These are phyloP conservation scores for Mionectes macconnelli DNA, from an alignment of 2,113 vertebrate species.

Conservation along the genomic window DNA sequence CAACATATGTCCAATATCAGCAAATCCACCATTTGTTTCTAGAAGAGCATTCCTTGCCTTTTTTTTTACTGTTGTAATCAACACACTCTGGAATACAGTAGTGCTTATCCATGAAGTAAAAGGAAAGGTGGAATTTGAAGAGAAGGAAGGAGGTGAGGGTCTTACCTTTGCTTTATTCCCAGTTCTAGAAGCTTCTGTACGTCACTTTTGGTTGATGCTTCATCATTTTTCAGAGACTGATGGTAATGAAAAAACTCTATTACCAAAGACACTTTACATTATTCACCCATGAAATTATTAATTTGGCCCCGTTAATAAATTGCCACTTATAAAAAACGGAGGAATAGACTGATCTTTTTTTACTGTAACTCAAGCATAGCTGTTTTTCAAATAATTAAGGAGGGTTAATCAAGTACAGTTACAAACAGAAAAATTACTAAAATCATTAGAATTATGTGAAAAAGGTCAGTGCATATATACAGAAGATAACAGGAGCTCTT, in stretches of 20 bases:
- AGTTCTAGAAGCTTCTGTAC: slow-evolving; percentile 92
- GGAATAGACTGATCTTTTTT: background rate
- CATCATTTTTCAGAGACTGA: slow-evolving; percentile 90
- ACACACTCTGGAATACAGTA: background rate
- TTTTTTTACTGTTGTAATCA: background rate
- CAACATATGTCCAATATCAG: background rate
- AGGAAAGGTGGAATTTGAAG: background rate
- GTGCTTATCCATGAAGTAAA: background rate
- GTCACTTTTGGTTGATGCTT: slow-evolving; percentile 87
- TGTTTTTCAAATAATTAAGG: background rate
- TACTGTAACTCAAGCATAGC: background rate
- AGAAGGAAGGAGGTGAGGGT: background rate
- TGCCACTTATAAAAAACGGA: background rate
- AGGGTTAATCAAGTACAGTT: background rate
- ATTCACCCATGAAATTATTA: background rate
- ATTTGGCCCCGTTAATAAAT: background rate
- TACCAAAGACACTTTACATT: background rate
- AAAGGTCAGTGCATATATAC: background rate
- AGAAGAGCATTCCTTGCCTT: background rate
- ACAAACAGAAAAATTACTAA: background rate
- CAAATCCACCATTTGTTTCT: background rate
- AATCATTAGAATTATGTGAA: background rate
- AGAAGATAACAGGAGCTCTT: background rate
- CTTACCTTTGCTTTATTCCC: slow-evolving; percentile 94
- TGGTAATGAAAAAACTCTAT: slow-evolving; percentile 37